phyloP scores from a whole-genome alignment of 1,140 invertebrate species.

The Trigoniulus corallinus region DNA sequence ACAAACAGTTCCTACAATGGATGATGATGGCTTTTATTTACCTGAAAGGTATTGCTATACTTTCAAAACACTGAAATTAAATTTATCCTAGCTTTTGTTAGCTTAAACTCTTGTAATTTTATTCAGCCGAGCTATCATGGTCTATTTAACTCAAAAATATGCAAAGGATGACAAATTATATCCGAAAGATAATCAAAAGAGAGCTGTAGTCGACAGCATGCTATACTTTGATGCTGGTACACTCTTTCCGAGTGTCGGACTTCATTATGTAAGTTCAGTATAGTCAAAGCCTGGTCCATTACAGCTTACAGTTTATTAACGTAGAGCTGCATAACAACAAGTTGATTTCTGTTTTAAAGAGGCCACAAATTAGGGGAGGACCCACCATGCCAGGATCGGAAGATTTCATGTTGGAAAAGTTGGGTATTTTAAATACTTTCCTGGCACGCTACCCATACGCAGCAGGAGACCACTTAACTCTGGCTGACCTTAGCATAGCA shows the following conservation, averaged over 20 bases:
- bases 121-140: conserved; percentile 44
- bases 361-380: neutral
- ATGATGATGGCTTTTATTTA: conserved; percentile 16
- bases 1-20: conserved; percentile 16
- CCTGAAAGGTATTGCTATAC: conserved; percentile 9
- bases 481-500: conserved; percentile 20
- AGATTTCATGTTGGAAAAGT: neutral
- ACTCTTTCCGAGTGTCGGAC: conserved; percentile 41
- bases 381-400: neutral
- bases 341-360: conserved; percentile 40
- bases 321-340: conserved; percentile 48
- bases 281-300: conserved; percentile 49
- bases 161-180: conserved; percentile 48
- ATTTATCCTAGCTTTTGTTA: too few relatives aligned
- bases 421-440: neutral
- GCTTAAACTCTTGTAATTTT: neutral
- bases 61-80: neutral
- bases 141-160: conserved; percentile 51
- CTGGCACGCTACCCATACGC: conserved; percentile 9
- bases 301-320: conserved; percentile 46
- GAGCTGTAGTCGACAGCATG: conserved; percentile 51
- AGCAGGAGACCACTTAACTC: conserved; percentile 20
- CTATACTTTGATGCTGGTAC: conserved; percentile 53
- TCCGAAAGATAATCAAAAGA: conserved; percentile 43
- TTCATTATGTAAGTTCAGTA: conserved; percentile 41